Percentiles rank a stretch among this genome's conserved stretches.
phyloP scores from a whole-genome alignment of 1,140 invertebrate species.

The Cotesia chilonis region DNA sequence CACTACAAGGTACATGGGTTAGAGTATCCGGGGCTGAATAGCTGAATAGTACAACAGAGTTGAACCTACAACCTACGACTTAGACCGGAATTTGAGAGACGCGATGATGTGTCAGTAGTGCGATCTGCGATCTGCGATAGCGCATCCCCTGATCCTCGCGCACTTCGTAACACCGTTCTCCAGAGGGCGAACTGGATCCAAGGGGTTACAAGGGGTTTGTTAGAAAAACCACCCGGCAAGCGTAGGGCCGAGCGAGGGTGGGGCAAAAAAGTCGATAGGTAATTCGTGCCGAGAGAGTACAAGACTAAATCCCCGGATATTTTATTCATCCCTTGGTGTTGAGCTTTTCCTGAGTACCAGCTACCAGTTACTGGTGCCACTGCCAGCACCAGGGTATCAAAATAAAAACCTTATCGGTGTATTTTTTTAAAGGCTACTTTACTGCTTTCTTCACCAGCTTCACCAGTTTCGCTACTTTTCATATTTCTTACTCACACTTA shows the following conservation, averaged over 20 bases:
- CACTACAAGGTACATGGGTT: not conserved
- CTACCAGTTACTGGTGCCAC: no score
- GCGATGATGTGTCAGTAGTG: slow-evolving; percentile 1
- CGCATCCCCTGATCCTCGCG: slow-evolving; percentile 15
- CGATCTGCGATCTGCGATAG: not conserved
- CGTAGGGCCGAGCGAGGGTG: no score
- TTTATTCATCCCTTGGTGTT: slow-evolving; percentile 38
- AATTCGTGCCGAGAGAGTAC: slow-evolving; percentile 38
- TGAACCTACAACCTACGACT: no score
- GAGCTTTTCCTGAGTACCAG: not conserved
- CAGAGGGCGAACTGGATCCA: no score
- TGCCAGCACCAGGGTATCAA: not conserved
- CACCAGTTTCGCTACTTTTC: not conserved
- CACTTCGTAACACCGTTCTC: slow-evolving; percentile 28
- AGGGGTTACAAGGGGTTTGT: no score
- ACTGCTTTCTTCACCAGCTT: not conserved
- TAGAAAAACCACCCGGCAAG: no score
- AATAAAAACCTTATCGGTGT: slow-evolving; percentile 35
- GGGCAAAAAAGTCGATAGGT: slow-evolving; percentile 39
- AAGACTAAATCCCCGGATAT: slow-evolving; percentile 30
- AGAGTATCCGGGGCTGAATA: not conserved
- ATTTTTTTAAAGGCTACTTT: slow-evolving; percentile 33
- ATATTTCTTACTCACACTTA: no score
- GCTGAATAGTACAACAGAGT: not conserved
- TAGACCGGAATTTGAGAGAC: no score